Evolutionary conservation across 2,888 invertebrate species (phyloP).

Genomic region (Smittia aterrima): DNA sequence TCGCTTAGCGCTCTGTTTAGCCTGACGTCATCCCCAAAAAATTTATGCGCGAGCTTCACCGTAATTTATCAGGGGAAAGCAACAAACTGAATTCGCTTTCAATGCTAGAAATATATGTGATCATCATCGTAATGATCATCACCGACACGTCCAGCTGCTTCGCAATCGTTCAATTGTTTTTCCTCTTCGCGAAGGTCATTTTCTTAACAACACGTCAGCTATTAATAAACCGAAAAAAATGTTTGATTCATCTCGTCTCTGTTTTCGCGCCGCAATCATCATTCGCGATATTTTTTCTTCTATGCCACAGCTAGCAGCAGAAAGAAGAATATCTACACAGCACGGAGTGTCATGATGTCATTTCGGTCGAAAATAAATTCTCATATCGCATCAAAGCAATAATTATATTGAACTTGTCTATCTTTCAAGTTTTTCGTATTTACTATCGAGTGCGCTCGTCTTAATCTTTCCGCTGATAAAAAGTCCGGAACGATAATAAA

Average conservation of each 20-base stretch:
- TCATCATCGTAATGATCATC: not conserved
- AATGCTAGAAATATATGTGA: no score
- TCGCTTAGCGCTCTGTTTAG: not conserved
- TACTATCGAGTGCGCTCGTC: not conserved
- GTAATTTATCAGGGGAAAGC: no score
- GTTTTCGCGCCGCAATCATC: not conserved
- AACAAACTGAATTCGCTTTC: no score
- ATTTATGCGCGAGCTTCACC: no score
- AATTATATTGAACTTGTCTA: constrained; percentile 6
- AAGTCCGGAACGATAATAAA: not conserved
- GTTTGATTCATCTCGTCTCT: not conserved
- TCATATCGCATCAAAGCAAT: constrained; percentile 7
- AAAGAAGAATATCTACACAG: not conserved
- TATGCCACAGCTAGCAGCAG: not conserved
- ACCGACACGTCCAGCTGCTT: constrained; percentile 1
- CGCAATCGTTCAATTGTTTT: constrained; percentile 12
- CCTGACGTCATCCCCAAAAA: not conserved
- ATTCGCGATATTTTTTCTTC: not conserved
- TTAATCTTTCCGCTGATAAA: constrained; percentile 4
- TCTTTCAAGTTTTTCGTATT: not conserved
- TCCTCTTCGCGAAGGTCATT: not conserved
- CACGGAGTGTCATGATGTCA: not conserved
- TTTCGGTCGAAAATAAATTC: constrained; percentile 14
- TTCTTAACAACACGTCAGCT: not conserved
- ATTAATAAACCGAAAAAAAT: not conserved